Conservation (phyloP, 2,888 invertebrate genomes). For the Caenorhabditis sp. region DNA sequence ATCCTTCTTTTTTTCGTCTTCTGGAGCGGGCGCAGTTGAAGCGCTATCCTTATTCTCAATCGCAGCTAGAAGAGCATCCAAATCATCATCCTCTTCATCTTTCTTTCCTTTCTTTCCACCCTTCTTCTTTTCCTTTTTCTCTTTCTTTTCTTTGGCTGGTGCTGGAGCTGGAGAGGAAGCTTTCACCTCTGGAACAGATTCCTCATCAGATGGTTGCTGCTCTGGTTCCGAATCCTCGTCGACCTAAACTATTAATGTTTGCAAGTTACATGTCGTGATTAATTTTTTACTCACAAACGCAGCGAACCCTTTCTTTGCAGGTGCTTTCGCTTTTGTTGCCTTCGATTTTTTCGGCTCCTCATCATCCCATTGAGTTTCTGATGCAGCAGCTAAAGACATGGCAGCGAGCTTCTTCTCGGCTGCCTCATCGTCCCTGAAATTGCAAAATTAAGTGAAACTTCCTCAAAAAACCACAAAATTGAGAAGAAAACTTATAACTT, state of each 20-base stretch:
- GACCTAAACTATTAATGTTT: conserved; percentile 39
- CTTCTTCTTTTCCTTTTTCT: conserved; percentile 65
- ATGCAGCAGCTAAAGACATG: conserved; percentile 59
- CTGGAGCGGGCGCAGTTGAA: conserved; percentile 34
- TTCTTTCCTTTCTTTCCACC: conserved; percentile 67
- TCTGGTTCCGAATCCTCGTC: conserved; percentile 59
- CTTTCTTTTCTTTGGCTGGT: conserved; percentile 51
- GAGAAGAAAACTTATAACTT: neutral
- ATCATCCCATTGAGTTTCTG: conserved; percentile 68
- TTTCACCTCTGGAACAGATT: conserved; percentile 56
- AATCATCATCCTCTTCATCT: conserved; percentile 75
- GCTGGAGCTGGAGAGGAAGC: neutral
- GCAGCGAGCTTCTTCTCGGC: conserved; percentile 71
- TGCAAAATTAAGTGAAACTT: neutral
- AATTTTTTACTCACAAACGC: conserved; percentile 56
- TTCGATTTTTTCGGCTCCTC: conserved; percentile 66
- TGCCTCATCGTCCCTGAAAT: conserved; percentile 75
- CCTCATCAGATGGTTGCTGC: conserved; percentile 37
- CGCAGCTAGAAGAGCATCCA: conserved; percentile 75
- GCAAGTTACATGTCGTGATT: too few relatives aligned
- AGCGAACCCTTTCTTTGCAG: conserved; percentile 57
- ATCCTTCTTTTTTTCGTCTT: conserved; percentile 65
- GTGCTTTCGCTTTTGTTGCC: conserved; percentile 47
- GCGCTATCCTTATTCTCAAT: conserved; percentile 56
- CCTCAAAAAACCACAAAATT: conserved; percentile 6